Conservation (phyloP, 2,888 invertebrate species). For the Amiota minor region DNA sequence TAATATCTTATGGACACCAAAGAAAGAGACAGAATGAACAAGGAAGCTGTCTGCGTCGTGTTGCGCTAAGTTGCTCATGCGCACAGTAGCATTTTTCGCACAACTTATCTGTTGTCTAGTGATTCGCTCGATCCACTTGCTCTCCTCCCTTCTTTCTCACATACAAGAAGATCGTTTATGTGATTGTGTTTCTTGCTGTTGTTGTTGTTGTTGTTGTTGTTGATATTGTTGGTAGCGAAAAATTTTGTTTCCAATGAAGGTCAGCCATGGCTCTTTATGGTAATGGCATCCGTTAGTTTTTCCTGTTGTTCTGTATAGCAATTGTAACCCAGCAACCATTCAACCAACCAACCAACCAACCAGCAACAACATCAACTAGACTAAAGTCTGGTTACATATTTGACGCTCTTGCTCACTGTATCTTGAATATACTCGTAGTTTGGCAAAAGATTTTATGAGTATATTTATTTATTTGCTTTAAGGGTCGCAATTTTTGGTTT, state of each 20-base stretch:
- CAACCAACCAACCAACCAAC: too few relatives aligned
- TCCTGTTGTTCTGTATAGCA: slow-evolving; percentile 48
- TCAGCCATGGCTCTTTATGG: slow-evolving; percentile 62
- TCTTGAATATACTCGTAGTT: too few relatives aligned
- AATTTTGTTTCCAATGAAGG: slow-evolving; percentile 60
- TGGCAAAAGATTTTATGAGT: too few relatives aligned
- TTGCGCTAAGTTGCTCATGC: slow-evolving; percentile 9
- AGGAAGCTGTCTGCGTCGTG: slow-evolving; percentile 18
- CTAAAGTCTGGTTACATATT: slow-evolving; percentile 17
- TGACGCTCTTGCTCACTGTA: not conserved
- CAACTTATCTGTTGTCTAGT: not conserved
- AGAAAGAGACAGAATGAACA: not conserved
- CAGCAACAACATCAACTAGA: too few relatives aligned
- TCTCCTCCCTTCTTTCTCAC: not conserved
- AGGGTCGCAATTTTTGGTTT: too few relatives aligned
- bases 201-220: slow-evolving; percentile 12
- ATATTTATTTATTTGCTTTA: too few relatives aligned
- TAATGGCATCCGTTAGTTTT: slow-evolving; percentile 66
- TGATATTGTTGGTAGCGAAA: slow-evolving; percentile 28
- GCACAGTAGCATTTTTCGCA: not conserved
- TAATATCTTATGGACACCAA: too few relatives aligned
- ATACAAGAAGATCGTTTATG: slow-evolving; percentile 3
- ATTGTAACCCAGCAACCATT: too few relatives aligned
- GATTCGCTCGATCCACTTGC: slow-evolving; percentile 1
- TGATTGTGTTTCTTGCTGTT: slow-evolving; percentile 33